Base-by-base conservation (phyloP, 1,140 invertebrate species). In the Formica selysi region DNA sequence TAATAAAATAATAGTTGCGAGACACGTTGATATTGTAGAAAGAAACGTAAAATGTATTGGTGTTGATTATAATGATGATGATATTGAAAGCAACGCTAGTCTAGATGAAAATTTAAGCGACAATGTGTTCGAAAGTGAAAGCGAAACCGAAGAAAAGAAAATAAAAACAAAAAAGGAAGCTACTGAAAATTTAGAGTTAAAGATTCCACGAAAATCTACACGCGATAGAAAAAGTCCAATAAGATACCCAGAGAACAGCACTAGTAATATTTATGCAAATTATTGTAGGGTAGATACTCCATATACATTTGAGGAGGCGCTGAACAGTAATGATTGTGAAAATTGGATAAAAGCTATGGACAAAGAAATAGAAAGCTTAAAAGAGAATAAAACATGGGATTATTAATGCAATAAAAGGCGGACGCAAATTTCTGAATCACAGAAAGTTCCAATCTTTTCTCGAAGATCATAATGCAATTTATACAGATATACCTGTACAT, bases 1-100 rank as follows among this genome's bases (percentile, higher is more conserved):
- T 74, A 81, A 81, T n/a, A 83, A 48, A 29, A 76, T 88, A 41
- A 59, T 89, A 57, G 76, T 84, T 26, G 86, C 80, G 0, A 78
- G 85, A 84, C 67, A 89, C 41, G 87, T 87, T 2, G 81, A 91
- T 51, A 74, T 89, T 29, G 62, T 89, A 13, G 86, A 91, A 89
- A 51, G 73, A 65, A 13, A 83, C 22, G 74, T 85, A 41, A 8
- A 41, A 10, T 65, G 62, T 67, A 79, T 79, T 44, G 16, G 29
- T 62, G 3, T 79, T 67, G 62, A 38, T n/a, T 16, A 19, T 8
- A 5, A 67, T 11, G 3, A 67, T 64, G 0, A 64, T 64, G 65
- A 22, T 26, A 41, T 0, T 22, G 36, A 26, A 62, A 41, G 57
- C 11, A 10, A 76, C 1, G 19, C 6, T 38, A 65, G 19, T 65